Base-by-base conservation (phyloP, 2,888 invertebrate species). In the Exocentrus adspersus region DNA sequence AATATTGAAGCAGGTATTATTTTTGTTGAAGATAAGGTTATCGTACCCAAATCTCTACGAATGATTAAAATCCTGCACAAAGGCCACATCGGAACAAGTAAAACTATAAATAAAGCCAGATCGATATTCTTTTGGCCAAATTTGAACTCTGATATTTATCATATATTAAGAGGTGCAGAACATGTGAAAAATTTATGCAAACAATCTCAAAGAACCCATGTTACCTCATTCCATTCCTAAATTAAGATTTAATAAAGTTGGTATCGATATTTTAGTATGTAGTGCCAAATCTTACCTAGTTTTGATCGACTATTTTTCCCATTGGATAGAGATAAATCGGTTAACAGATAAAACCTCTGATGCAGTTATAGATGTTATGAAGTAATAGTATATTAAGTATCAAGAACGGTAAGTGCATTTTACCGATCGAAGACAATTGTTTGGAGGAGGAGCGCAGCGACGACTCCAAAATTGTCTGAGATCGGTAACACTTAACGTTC, bases 321-420 rank as follows among this genome's bases (percentile, higher is more conserved):
- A 68, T 24, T 70, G 67, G 69, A 46, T 67, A 41, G 66, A 69
- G 20, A n/a, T n/a, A n/a, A n/a, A n/a, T n/a, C n/a, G n/a, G n/a
- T n/a, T n/a, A n/a, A n/a, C n/a, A n/a, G n/a, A n/a, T n/a, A n/a
- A n/a, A n/a, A n/a, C n/a, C n/a, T n/a, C n/a, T n/a, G n/a, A n/a
- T n/a, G n/a, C n/a, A n/a, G n/a, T n/a, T n/a, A n/a, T n/a, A n/a
- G n/a, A n/a, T n/a, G n/a, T n/a, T n/a, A n/a, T n/a, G n/a, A n/a
- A n/a, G n/a, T n/a, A n/a, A n/a, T n/a, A n/a, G n/a, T n/a, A n/a
- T n/a, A n/a, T n/a, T n/a, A n/a, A n/a, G n/a, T n/a, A n/a, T n/a
- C n/a, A n/a, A n/a, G n/a, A n/a, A n/a, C n/a, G n/a, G n/a, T n/a
- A n/a, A n/a, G n/a, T n/a, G n/a, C n/a, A n/a, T n/a, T n/a, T n/a